Conservation (phyloP, 2,113 vertebrate species). For the Psilopogon haemacephalus region DNA sequence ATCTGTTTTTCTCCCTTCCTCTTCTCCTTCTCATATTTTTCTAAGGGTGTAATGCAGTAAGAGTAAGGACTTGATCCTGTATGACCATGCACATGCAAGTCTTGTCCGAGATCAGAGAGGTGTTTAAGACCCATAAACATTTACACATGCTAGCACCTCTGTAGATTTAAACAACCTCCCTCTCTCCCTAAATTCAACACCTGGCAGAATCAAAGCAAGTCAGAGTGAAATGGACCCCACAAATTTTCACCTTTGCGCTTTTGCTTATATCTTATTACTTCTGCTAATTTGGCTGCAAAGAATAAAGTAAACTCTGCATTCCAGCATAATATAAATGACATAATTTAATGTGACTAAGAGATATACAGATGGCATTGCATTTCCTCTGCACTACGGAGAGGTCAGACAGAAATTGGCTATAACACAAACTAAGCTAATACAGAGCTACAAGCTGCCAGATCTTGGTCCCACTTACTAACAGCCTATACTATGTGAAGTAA, state of each 20-base stretch:
- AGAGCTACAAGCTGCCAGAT: slow-evolving; percentile 70
- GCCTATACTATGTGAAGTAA: slow-evolving; percentile 34
- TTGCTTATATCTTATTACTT: slow-evolving; percentile 5
- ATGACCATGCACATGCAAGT: neutral
- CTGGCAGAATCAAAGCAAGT: slow-evolving; percentile 34
- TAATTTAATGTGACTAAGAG: slow-evolving; percentile 76
- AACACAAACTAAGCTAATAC: slow-evolving; percentile 65
- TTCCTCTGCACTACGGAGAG: slow-evolving; percentile 65
- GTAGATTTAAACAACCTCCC: neutral
- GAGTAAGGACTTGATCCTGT: neutral
- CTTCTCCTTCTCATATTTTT: neutral
- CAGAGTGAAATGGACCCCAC: neutral
- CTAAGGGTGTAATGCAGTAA: neutral
- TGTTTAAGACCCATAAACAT: slow-evolving; percentile 39
- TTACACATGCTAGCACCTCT: slow-evolving; percentile 21
- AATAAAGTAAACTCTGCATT: slow-evolving; percentile 61
- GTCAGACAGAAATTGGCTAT: slow-evolving; percentile 71
- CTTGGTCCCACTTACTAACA: slow-evolving; percentile 17
- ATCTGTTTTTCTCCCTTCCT: neutral
- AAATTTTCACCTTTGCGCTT: slow-evolving; percentile 36
- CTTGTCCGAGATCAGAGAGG: neutral
- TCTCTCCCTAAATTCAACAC: slow-evolving; percentile 8
- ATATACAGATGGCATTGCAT: slow-evolving; percentile 71
- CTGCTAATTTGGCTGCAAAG: slow-evolving; percentile 54
- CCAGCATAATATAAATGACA: slow-evolving; percentile 62